Percentiles rank a stretch among this genome's conserved stretches.
These are phyloP conservation scores for Hyposoter dolosus DNA, from an alignment of 2,888 invertebrate genomes.

Conservation along the genomic window DNA sequence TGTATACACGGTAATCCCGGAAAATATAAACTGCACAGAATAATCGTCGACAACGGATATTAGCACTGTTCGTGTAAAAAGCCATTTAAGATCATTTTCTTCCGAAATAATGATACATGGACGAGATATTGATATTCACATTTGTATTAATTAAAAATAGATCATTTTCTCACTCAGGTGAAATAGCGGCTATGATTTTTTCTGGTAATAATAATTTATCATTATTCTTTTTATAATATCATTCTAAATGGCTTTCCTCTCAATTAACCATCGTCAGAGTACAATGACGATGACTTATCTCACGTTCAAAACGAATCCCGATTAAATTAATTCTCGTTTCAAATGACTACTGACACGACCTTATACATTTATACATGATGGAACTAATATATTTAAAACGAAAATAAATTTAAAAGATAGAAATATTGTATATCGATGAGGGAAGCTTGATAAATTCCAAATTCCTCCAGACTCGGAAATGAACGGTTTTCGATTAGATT, in stretches of 20 bases:
- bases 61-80: conserved; percentile 22
- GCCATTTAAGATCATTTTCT: conserved; percentile 37
- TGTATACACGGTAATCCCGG: conserved; percentile 23
- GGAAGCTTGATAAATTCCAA: conserved; percentile 53
- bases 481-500: conserved; percentile 19
- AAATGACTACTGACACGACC: conserved; percentile 63
- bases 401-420: conserved; percentile 10
- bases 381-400: conserved; percentile 61
- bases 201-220: conserved; percentile 15
- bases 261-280: background rate
- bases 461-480: conserved; percentile 19
- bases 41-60: background rate
- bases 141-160: background rate
- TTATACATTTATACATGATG: conserved; percentile 66
- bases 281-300: background rate
- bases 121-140: conserved; percentile 6
- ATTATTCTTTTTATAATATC: conserved; percentile 9
- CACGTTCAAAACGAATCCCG: conserved; percentile 39
- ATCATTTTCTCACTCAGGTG: background rate
- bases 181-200: background rate
- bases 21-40: conserved; percentile 40
- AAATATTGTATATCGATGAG: conserved; percentile 66
- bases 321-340: conserved; percentile 55
- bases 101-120: conserved; percentile 14
- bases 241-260: conserved; percentile 21